Percentiles rank a stretch among this genome's conserved stretches.
These are phyloP conservation scores for Macquaria ambigua DNA, from an alignment of 2,113 vertebrate species.

Conservation along the genomic window DNA sequence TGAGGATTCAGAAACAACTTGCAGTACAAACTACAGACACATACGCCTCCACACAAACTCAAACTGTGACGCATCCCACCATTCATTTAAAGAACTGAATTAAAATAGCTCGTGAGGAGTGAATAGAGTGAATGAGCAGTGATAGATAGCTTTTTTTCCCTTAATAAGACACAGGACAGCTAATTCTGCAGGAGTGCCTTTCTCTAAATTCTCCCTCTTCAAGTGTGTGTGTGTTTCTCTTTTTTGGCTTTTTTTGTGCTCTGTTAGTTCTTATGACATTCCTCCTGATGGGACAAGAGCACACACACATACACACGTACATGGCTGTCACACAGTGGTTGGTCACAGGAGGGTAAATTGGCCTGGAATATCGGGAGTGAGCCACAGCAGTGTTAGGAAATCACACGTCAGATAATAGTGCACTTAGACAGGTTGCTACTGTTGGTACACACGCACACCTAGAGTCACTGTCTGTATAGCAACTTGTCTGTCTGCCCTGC, in stretches of 20 bases:
- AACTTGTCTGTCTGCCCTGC: constrained; percentile 27
- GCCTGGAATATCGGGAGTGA: constrained; percentile 56
- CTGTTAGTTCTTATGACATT: constrained; percentile 34
- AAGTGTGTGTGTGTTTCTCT: constrained; percentile 2
- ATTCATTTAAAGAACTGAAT: constrained; percentile 43
- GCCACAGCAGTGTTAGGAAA: constrained; percentile 49
- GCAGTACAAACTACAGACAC: constrained; percentile 20
- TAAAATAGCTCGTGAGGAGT: constrained; percentile 9
- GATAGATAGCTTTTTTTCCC: background rate
- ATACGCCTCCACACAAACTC: constrained; percentile 4
- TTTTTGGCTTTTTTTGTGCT: constrained; percentile 7
- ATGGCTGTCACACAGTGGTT: constrained; percentile 72
- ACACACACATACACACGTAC: constrained; percentile 33
- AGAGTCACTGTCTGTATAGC: constrained; percentile 29
- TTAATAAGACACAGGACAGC: constrained; percentile 7
- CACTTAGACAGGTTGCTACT: constrained; percentile 43
- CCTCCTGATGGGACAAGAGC: constrained; percentile 24
- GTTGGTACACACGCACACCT: constrained; percentile 12
- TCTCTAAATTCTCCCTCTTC: background rate
- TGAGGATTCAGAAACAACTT: constrained; percentile 44
- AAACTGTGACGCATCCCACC: constrained; percentile 15
- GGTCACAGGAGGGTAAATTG: constrained; percentile 73
- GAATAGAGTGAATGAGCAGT: constrained; percentile 17
- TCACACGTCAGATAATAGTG: constrained; percentile 64
- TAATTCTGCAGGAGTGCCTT: background rate